A percentile compares a stretch with the other conserved stretches of the same genome.
phyloP scores from a whole-genome alignment of 2,113 vertebrate species.

The Serilophus lunatus region DNA sequence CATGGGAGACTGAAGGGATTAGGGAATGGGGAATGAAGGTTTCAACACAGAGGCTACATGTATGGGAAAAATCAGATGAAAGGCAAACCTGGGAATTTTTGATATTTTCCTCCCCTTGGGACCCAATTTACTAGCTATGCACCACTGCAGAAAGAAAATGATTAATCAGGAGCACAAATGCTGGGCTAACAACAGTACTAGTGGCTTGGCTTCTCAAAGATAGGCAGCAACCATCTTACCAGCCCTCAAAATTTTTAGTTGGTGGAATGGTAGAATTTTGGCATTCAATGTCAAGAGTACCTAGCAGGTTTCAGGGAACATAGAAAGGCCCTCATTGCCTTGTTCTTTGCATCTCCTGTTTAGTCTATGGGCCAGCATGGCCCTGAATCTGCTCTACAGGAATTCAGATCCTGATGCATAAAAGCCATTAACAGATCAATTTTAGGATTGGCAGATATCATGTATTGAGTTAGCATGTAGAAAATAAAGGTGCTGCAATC shows the following conservation, averaged over 20 bases:
- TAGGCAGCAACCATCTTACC: neutral
- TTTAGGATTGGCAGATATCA: neutral
- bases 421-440: neutral
- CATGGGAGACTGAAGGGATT: neutral
- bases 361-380: neutral
- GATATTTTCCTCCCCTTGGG: neutral
- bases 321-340: neutral
- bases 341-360: neutral
- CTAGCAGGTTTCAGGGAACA: neutral
- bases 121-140: neutral
- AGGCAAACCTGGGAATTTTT: neutral
- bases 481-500: neutral
- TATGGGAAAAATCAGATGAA: neutral
- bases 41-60: neutral
- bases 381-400: neutral
- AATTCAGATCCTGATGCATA: neutral
- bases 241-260: neutral
- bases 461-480: neutral
- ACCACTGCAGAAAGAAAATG: neutral
- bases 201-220: neutral
- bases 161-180: neutral
- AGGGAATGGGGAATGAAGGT: neutral
- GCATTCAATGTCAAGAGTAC: neutral
- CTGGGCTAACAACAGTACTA: neutral
- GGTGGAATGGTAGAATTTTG: neutral